These are phyloP conservation scores for Plusia festucae DNA, from an alignment of 2,888 invertebrate genomes.

Conservation along the genomic window DNA sequence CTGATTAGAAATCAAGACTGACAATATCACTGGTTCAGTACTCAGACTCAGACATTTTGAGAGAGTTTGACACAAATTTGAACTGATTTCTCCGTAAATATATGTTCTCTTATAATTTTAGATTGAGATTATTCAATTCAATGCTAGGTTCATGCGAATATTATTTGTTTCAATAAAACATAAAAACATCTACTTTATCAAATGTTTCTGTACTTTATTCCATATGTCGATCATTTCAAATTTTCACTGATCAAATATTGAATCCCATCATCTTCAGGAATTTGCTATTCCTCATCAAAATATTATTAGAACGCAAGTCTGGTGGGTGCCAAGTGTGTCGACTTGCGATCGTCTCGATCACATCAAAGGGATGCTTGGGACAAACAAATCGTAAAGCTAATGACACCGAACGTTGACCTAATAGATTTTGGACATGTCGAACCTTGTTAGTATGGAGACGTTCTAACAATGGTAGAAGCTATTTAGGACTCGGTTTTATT, in stretches of 20 bases:
- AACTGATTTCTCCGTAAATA: no score
- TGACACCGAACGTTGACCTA: constrained; percentile 69
- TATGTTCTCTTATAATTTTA: no score
- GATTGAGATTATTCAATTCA: no score
- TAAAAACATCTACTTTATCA: no score
- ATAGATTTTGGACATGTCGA: constrained; percentile 48
- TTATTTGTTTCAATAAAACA: no score
- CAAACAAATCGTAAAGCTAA: constrained; percentile 64
- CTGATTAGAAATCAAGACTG: neutral
- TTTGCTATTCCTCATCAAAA: constrained; percentile 52
- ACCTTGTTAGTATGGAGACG: constrained; percentile 23
- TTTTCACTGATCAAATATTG: constrained; percentile 19
- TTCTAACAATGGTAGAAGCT: constrained; percentile 4
- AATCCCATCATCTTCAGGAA: constrained; percentile 37
- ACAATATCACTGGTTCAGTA: neutral
- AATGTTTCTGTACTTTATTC: no score
- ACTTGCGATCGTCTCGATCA: constrained; percentile 56
- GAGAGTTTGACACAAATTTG: no score
- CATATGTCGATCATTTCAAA: constrained; percentile 10
- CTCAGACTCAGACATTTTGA: neutral
- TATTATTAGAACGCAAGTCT: constrained; percentile 43
- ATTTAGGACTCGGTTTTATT: neutral
- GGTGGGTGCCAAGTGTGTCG: constrained; percentile 78
- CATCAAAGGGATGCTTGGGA: constrained; percentile 69
- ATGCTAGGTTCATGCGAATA: no score